phyloP scores from a whole-genome alignment of 2,113 vertebrate species.

The Picathartes gymnocephalus region DNA sequence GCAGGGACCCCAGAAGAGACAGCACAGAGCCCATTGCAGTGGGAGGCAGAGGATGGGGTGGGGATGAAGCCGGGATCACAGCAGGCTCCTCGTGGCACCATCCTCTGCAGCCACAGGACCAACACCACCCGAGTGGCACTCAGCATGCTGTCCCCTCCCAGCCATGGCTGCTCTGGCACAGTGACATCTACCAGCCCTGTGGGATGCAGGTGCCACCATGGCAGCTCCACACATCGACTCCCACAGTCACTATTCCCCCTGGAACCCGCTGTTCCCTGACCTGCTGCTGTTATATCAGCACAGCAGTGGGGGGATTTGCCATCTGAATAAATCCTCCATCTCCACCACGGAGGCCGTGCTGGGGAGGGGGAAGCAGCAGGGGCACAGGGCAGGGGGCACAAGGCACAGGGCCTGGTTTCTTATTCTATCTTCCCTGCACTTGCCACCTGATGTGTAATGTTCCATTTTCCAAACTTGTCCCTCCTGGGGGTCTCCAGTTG shows the following conservation, averaged over 20 bases:
- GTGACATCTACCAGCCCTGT: background rate
- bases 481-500: background rate
- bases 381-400: background rate
- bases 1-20: background rate
- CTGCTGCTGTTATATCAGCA: background rate
- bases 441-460: background rate
- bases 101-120: background rate
- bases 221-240: rapidly evolving
- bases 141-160: background rate
- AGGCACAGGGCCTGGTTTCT: background rate
- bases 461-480: background rate
- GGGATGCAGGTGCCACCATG: background rate
- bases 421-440: background rate
- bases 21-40: background rate
- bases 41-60: rapidly evolving
- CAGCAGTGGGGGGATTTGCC: background rate
- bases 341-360: rapidly evolving
- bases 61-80: rapidly evolving
- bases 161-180: rapidly evolving
- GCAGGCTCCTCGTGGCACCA: background rate
- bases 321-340: background rate
- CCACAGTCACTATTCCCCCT: rapidly evolving
- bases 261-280: background rate
- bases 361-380: background rate
- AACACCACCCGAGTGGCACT: background rate